phyloP scores from a whole-genome alignment of 2,113 vertebrate species.

The Chauna torquata region DNA sequence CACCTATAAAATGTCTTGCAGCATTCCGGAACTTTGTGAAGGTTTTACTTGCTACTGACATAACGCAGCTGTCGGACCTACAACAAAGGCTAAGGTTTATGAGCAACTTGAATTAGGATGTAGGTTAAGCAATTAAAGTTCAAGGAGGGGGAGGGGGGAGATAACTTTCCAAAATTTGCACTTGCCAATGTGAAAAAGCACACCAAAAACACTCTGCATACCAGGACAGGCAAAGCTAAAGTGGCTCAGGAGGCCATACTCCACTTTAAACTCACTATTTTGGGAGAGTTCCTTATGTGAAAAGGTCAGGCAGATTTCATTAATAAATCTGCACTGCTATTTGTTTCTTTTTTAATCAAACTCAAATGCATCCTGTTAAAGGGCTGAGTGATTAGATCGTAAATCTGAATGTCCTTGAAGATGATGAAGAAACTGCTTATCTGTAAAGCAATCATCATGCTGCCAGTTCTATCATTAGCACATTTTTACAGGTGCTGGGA shows the following conservation, averaged over 20 bases:
- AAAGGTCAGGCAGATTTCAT: slow-evolving; percentile 87
- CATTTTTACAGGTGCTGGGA: slow-evolving; percentile 82
- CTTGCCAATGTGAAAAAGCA: slow-evolving; percentile 29
- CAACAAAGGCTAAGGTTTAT: slow-evolving; percentile 92
- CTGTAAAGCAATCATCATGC: slow-evolving; percentile 92
- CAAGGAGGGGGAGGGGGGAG: slow-evolving; percentile 78
- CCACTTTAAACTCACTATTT: slow-evolving; percentile 50
- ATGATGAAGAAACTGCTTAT: slow-evolving; percentile 88
- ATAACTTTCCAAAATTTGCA: slow-evolving; percentile 58
- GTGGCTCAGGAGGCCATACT: not conserved
- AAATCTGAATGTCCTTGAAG: slow-evolving; percentile 94
- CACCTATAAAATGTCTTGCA: slow-evolving; percentile 91
- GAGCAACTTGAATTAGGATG: slow-evolving; percentile 95
- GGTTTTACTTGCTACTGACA: slow-evolving; percentile 96
- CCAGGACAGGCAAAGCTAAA: not conserved
- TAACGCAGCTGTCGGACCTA: slow-evolving; percentile 93
- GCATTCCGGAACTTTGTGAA: slow-evolving; percentile 96
- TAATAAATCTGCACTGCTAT: slow-evolving; percentile 77
- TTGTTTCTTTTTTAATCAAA: slow-evolving; percentile 89
- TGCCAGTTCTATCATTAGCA: slow-evolving; percentile 86
- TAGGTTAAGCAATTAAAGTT: slow-evolving; percentile 95
- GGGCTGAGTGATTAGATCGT: slow-evolving; percentile 87
- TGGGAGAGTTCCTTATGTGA: slow-evolving; percentile 71
- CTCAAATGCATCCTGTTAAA: slow-evolving; percentile 86
- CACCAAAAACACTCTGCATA: not conserved